Evolutionary conservation across 35 echinoderm and acorn worm species (phyloP).

Genomic region (Nesometra sesokonis): DNA sequence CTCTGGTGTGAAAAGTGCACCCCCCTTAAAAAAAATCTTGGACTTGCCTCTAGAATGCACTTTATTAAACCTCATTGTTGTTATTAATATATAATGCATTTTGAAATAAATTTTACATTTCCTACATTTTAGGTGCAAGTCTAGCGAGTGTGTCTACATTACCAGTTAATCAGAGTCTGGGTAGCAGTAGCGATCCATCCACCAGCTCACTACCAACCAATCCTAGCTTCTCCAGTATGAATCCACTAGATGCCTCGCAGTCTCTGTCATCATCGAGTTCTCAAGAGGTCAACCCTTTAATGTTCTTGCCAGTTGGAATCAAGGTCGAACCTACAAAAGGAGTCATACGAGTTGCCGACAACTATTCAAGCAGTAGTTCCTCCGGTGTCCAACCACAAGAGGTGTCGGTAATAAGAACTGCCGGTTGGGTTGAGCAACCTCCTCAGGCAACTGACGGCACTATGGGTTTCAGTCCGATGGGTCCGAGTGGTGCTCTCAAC

Average conservation of each 20-base stretch:
- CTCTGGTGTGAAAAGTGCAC: too few relatives aligned
- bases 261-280: not conserved
- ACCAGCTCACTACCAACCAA: not conserved
- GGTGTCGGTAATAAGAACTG: constrained; percentile 77
- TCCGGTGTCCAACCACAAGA: constrained; percentile 28
- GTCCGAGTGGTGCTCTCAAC: not conserved
- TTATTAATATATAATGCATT: too few relatives aligned
- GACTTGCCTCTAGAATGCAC: too few relatives aligned
- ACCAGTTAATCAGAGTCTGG: constrained; percentile 18
- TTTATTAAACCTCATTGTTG: too few relatives aligned
- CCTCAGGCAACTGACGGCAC: not conserved
- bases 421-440: constrained; percentile 55
- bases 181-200: constrained; percentile 7
- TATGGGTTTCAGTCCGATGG: not conserved
- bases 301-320: not conserved
- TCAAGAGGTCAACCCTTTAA: not conserved
- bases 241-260: not conserved
- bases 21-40: too few relatives aligned
- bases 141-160: constrained; percentile 31
- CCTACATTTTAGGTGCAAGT: constrained; percentile 7
- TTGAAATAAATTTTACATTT: too few relatives aligned
- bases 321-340: not conserved
- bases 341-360: not conserved
- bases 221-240: not conserved
- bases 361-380: not conserved